phyloP scores from a whole-genome alignment of 2,797 vertebrate genomes.

The Pseudochromis fuscus region DNA sequence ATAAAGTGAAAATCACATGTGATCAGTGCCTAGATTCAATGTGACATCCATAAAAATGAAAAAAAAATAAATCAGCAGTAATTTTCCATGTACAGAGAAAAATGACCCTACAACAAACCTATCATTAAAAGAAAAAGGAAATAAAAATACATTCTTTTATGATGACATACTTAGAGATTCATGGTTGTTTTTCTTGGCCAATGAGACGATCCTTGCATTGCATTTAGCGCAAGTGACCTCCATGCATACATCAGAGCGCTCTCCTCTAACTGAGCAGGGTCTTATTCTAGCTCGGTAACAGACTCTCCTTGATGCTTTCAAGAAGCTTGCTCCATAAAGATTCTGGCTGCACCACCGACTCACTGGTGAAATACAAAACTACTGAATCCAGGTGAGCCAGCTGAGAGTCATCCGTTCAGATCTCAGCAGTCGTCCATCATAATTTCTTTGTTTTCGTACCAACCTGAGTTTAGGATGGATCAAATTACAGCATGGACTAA shows the following conservation, averaged over 20 bases:
- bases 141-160: conserved; percentile 56
- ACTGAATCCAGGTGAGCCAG: conserved; percentile 3
- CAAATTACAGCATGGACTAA: conserved; percentile 31
- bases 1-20: conserved; percentile 10
- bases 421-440: conserved; percentile 28
- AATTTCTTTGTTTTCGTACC: conserved; percentile 35
- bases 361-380: conserved; percentile 37
- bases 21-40: neutral
- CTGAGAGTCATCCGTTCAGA: conserved; percentile 24
- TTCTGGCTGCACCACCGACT: conserved; percentile 24
- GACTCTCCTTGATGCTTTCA: conserved; percentile 48
- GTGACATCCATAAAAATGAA: conserved; percentile 28
- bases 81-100: conserved; percentile 34
- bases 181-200: conserved; percentile 29
- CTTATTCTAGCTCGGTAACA: conserved; percentile 35
- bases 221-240: conserved; percentile 39
- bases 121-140: conserved; percentile 26
- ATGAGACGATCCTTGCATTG: conserved; percentile 39
- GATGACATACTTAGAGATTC: conserved; percentile 24
- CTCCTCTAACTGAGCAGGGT: conserved; percentile 14
- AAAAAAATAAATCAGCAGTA: neutral
- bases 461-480: conserved; percentile 71
- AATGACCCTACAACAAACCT: conserved; percentile 13
- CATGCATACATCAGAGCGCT: conserved; percentile 19
- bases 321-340: conserved; percentile 4